Base-by-base conservation (phyloP, 2,113 vertebrate genomes). In the Otolemur garnettii region DNA sequence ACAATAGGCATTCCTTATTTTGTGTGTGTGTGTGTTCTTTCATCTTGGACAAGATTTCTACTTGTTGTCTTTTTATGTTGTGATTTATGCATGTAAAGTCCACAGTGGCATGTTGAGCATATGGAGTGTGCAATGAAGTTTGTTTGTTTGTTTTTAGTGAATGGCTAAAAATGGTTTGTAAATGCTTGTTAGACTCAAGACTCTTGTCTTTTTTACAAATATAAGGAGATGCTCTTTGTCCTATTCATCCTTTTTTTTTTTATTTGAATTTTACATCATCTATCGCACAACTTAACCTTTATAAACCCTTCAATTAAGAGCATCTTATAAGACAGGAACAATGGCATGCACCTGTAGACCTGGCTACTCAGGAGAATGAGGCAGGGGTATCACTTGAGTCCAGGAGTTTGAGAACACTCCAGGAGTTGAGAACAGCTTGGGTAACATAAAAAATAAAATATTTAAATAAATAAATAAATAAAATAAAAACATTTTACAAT, bases 241-340 rank as follows among this genome's bases (percentile, higher is more conserved):
- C 14, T 71, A 28, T 5, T 38, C 26, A 71, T 45, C 33, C 13
- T 86, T 24, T 1, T 7, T 22, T 71, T 57, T 53, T 55, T 74
- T 30, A 60, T 71, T 82, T 92, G 19, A 82, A 24, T 42, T 90
- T 90, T 71, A 59, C 30, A 62, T 71, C 18, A 85, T 5, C n/a
- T 59, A 87, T 59, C 50, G 8, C 38, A 75, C 86, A 53, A 78
- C 50, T 78, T 97, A 66, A 86, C 26, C 35, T 72, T 90, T 42
- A 77, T 78, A 87, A 90, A 53, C 87, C 8, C 26, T 94, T 9
- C 59, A 72, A 88, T 81, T 69, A 66, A 91, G 69, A 80, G 22
- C 1, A 80, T 38, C 59, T 93, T 68, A 79, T 7, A n/a, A 84
- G 60, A 62, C 60, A 62, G 60, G 9, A 21, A 62, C 60, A 26